Base-by-base conservation (phyloP, 2,888 invertebrate genomes). In the Frankliniella intonsa region DNA sequence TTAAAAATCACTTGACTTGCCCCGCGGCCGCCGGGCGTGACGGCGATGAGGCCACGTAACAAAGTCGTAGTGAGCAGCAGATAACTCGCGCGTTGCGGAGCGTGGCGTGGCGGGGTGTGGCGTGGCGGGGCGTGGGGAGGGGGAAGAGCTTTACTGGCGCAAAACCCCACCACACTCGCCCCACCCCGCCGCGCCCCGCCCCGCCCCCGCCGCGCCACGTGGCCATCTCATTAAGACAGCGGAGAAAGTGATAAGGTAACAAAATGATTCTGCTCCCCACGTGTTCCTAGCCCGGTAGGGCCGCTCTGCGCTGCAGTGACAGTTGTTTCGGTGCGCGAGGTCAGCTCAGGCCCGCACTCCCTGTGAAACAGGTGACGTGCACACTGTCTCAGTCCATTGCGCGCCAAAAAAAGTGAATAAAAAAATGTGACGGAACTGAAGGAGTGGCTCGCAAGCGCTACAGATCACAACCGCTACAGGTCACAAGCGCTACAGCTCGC, bases 191-290 rank as follows among this genome's bases (percentile, higher is more conserved):
- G 9, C 10, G 9, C 65, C 65, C 65, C 65, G 9, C 65, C 65
- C 62, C 62, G 14, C 19, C 19, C 14, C 62, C 11, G 14, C 7
- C 19, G n/a, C 65, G 19, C n/a, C 69, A 25, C 69, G 25, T 25
- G 69, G 22, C 25, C 69, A 76, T 76, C 69, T 76, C 69, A 76
- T 76, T 76, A 76, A 25, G 22, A 25, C 22, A 25, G 22, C 22
- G 69, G 69, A 22, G 69, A 76, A 76, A 76, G 69, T 76, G 69
- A 76, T 76, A 76, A 76, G 69, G 69, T 76, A 76, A 76, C 69
- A 76, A 76, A 76, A 76, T 25, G 69, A 76, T 76, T 69, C 69
- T 12, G 55, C 14, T 76, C 69, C 12, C 9, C 25, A 25, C 69
- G 69, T 25, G 22, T 9, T 25, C 69, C 69, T 25, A 25, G 69